Evolutionary conservation across 2,888 invertebrate genomes (phyloP).

Genomic region (Diogma glabrata): DNA sequence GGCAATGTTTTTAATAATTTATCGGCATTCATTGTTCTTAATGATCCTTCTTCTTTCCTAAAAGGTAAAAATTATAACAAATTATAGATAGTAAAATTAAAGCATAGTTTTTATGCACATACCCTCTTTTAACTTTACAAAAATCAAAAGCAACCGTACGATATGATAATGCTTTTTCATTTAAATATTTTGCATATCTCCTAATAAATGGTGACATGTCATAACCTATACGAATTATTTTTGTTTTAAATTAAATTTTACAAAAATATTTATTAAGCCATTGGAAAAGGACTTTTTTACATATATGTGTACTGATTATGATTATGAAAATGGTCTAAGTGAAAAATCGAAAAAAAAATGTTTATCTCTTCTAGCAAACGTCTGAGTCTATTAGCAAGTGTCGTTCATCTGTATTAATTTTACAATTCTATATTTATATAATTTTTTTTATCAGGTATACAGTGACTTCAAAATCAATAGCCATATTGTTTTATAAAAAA

Average conservation of each 20-base stretch:
- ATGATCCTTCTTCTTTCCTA: conserved; percentile 93
- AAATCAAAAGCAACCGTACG: conserved; percentile 98
- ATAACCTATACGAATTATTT: conserved; percentile 88
- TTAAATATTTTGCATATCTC: conserved; percentile 97
- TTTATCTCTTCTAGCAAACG: too few relatives aligned
- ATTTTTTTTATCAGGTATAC: too few relatives aligned
- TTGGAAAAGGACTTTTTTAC: too few relatives aligned
- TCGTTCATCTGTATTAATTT: too few relatives aligned
- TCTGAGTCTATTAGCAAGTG: too few relatives aligned
- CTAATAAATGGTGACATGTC: conserved; percentile 99
- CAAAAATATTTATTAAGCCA: conserved; percentile 20
- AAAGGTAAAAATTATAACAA: conserved; percentile 13
- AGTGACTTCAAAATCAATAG: too few relatives aligned
- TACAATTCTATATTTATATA: too few relatives aligned
- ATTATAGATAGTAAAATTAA: not conserved
- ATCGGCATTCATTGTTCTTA: conserved; percentile 95
- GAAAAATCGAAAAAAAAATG: too few relatives aligned
- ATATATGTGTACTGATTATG: too few relatives aligned
- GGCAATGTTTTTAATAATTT: conserved; percentile 94
- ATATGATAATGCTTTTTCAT: conserved; percentile 98
- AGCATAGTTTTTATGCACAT: conserved; percentile 25
- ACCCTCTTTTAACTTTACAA: conserved; percentile 99
- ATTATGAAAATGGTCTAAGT: too few relatives aligned
- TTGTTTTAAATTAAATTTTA: conserved; percentile 19
- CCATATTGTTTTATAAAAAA: too few relatives aligned